Evolutionary conservation across 2,888 invertebrate species (phyloP).

Genomic region (Stenodema calcarata): DNA sequence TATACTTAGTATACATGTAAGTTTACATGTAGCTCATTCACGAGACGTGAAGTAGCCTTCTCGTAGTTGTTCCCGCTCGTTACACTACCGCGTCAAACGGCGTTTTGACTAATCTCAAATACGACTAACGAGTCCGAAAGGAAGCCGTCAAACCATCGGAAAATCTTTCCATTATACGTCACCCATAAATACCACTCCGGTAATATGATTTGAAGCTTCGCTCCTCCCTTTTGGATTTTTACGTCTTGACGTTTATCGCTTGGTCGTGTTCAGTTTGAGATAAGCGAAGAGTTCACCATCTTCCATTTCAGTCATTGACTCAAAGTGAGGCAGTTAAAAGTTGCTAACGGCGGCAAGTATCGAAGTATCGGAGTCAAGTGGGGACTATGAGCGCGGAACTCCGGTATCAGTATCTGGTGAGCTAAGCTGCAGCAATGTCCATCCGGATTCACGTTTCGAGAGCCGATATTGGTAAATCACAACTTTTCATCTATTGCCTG

Average conservation of each 20-base stretch:
- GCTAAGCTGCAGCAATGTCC: conserved; percentile 5
- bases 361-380: background rate
- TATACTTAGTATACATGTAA: no score
- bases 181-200: background rate
- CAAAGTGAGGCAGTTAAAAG: conserved; percentile 5
- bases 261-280: conserved; percentile 11
- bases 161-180: background rate
- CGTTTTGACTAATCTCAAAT: background rate
- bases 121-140: background rate
- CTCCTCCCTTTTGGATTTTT: background rate
- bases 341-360: background rate
- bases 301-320: conserved; percentile 21
- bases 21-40: no score
- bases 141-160: background rate
- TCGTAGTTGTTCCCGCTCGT: no score
- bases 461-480: conserved; percentile 28
- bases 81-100: background rate
- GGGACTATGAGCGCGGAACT: background rate
- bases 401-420: background rate
- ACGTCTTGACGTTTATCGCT: conserved; percentile 11
- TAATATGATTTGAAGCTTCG: background rate
- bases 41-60: no score
- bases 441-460: conserved; percentile 20
- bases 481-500: background rate
- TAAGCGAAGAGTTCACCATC: background rate